phyloP scores from a whole-genome alignment of 2,797 vertebrate species.

The Tolypeutes matacus region DNA sequence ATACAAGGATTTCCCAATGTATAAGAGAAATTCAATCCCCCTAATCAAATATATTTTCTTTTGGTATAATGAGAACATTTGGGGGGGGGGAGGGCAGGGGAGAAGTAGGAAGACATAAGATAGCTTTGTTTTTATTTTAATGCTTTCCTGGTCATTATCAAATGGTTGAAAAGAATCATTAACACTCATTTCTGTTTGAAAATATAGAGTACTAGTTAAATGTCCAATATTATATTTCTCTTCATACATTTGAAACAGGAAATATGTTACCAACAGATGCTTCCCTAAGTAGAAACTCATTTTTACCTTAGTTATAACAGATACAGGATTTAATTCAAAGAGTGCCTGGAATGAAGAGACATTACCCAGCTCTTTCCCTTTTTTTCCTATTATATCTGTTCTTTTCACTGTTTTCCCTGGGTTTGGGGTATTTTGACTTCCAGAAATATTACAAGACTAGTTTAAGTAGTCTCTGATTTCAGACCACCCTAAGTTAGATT shows the following conservation, averaged over 20 bases:
- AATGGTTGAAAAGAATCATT: background rate
- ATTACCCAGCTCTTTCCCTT: background rate
- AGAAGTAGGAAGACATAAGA: background rate
- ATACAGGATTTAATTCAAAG: background rate
- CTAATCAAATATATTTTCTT: background rate
- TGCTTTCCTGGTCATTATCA: background rate
- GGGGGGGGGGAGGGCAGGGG: background rate
- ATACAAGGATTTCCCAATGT: background rate
- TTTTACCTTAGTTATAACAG: background rate
- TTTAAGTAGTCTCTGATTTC: background rate
- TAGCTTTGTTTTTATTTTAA: background rate
- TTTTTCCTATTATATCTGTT: background rate
- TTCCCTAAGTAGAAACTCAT: background rate
- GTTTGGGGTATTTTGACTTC: background rate
- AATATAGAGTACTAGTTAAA: background rate
- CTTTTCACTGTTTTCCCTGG: background rate
- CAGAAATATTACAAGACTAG: background rate
- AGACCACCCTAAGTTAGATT: background rate
- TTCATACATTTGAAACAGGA: background rate
- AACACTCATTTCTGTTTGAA: background rate
- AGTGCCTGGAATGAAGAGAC: background rate
- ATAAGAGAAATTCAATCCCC: background rate
- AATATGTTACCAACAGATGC: background rate
- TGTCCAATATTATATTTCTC: background rate
- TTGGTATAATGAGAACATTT: background rate